Base-by-base conservation (phyloP, 2,888 invertebrate genomes). In the Euplagia quadripunctaria region DNA sequence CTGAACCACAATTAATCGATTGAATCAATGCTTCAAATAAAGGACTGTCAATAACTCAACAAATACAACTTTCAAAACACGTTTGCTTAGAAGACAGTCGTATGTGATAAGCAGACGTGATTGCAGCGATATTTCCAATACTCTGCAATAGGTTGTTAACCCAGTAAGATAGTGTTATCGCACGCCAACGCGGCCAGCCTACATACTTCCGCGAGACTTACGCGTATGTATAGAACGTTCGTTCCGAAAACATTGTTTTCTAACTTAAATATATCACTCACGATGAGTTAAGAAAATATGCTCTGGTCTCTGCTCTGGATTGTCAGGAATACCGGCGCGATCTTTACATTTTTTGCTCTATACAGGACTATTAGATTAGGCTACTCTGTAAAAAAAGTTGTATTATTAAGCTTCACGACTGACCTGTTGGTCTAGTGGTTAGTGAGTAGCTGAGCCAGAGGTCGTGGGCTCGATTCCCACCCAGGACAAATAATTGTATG, bases 61-160 rank as follows among this genome's bases (percentile, higher is more conserved):
- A 74, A 73, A 71, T 55, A 71, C 46, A 67, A 69, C 67, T 73
- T 77, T 82, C 71, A 78, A 76, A 82, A 77, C 77, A 76, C 75
- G 76, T 81, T 80, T 83, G 79, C 85, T 84, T 76, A 73, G 77
- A 84, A 89, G 89, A 89, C 88, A 92, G 72, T 70, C 64, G 64
- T 66, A 91, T 92, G 93, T 91, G 93, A 94, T 92, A 91, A 89
- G 84, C 75, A 71, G 85, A 83, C 79, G 90, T 91, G 94, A 94
- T 94, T 94, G 91, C 89, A 87, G 83, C 87, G 92, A 93, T 93
- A 91, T 85, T 86, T 87, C 88, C 92, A 92, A 92, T 93, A 87
- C 84, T 82, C 88, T 88, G 86, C 89, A 89, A 91, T 94, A 94
- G 95, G 95, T 95, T 94, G 91, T 94, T 95, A 93, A 95, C 95